These are phyloP conservation scores for Lophochroa leadbeateri DNA, from an alignment of 2,113 vertebrate genomes.

Conservation along the genomic window DNA sequence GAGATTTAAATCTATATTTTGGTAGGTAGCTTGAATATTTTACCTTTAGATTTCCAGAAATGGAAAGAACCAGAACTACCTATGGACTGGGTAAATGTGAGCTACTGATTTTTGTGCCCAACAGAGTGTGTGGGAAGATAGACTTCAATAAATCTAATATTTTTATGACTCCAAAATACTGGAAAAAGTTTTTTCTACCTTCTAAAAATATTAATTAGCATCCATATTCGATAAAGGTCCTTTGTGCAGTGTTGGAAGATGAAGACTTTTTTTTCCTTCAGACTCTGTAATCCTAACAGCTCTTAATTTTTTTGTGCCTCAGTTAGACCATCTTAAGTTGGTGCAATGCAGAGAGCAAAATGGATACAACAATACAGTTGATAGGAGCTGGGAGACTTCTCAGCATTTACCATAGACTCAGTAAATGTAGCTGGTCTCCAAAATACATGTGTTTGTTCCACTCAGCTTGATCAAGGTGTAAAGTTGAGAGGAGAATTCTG, in stretches of 20 bases:
- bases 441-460: constrained; percentile 6
- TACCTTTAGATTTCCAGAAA: constrained; percentile 80
- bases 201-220: neutral
- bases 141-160: neutral
- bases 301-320: neutral
- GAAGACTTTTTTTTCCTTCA: neutral
- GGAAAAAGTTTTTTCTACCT: neutral
- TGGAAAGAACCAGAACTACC: neutral
- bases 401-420: neutral
- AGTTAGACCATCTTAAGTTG: neutral
- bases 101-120: neutral
- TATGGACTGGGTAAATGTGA: neutral
- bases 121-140: neutral
- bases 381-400: neutral
- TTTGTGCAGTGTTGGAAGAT: neutral
- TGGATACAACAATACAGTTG: neutral
- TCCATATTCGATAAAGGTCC: neutral
- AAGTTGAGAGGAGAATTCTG: constrained; percentile 23
- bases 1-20: neutral
- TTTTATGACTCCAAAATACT: neutral
- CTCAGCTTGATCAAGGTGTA: constrained; percentile 16
- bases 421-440: neutral
- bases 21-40: neutral
- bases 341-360: neutral
- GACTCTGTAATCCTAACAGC: neutral